Evolutionary conservation across 2,797 vertebrate species (phyloP).

Genomic region (Premnoplex brunnescens): DNA sequence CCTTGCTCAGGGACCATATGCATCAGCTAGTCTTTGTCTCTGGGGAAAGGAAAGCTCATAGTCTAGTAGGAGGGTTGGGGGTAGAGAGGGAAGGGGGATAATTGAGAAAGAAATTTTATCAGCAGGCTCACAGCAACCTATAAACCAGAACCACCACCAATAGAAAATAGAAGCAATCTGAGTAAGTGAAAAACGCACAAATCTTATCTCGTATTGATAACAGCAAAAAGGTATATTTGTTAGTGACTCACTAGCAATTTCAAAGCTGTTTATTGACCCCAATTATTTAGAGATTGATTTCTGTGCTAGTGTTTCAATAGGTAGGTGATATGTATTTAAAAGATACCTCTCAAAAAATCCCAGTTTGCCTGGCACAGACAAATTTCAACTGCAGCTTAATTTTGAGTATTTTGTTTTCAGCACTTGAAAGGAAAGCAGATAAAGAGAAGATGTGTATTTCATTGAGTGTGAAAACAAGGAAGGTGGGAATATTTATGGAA

Average conservation of each 20-base stretch:
- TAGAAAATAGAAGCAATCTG: neutral
- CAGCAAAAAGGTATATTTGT: neutral
- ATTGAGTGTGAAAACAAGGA: neutral
- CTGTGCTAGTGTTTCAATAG: neutral
- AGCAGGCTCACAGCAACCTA: neutral
- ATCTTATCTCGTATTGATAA: neutral
- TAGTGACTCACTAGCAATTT: neutral
- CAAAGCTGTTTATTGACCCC: neutral
- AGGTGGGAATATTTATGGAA: neutral
- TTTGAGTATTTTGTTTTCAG: neutral
- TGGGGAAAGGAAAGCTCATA: neutral
- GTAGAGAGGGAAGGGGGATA: rapidly evolving
- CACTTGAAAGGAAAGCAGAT: neutral
- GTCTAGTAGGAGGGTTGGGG: rapidly evolving
- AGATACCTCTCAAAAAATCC: neutral
- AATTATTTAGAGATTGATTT: neutral
- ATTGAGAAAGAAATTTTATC: neutral
- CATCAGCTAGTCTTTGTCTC: neutral
- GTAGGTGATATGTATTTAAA: neutral
- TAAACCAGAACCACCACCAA: neutral
- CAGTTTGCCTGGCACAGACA: neutral
- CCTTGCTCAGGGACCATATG: neutral
- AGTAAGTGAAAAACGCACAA: neutral
- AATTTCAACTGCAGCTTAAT: neutral
- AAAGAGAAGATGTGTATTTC: neutral